Evolutionary conservation across 2,113 vertebrate genomes (phyloP), one percentile per base, ranked within the genome.

Genomic region (Chunga burmeisteri): DNA sequence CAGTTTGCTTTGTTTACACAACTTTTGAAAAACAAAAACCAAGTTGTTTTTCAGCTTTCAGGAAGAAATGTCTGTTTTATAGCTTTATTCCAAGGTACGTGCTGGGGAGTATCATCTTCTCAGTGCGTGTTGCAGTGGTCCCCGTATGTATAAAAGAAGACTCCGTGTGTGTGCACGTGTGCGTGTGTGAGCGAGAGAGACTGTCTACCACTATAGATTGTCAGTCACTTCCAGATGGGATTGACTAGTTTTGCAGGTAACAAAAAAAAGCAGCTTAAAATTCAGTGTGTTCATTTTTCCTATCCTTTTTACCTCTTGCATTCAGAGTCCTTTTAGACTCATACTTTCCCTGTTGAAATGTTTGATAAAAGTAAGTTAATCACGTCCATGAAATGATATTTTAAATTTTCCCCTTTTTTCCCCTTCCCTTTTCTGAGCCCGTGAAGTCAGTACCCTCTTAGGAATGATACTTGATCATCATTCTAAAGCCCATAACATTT

Each of bases 181-280:
- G 63, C 77, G 81, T 88, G 74, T n/a, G 73, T 47, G 50, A 61
- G 93, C 58, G 52, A 63, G 67, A 72, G 40, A 82, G 47, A 38
- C 55, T 6, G 5, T 63, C 46, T 94, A 50, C 94, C 63, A 29
- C 52, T 85, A 14, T 30, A 34, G 78, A 44, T 40, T 22, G 47
- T 97, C 81, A 81, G 79, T 96, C 72, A 77, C 56, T 90, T 92
- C 90, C 73, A 86, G 71, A 47, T 88, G 71, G 63, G 86, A 83
- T 62, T 84, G 94, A 81, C 26, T 73, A 89, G 79, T 49, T 90
- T 47, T 73, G 38, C 75, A 82, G 74, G 56, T 65, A 87, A 53
- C 22, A 81, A 29, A 44, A 86, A 66, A 65, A 68, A 22, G 47
- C 38, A 63, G 15, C 20, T 70, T 81, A 22, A 65, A 75, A 70